Percentiles rank a stretch among this genome's conserved stretches.
Evolutionary conservation across 2,797 vertebrate species (phyloP).

Genomic region (Sebastes reedi): DNA sequence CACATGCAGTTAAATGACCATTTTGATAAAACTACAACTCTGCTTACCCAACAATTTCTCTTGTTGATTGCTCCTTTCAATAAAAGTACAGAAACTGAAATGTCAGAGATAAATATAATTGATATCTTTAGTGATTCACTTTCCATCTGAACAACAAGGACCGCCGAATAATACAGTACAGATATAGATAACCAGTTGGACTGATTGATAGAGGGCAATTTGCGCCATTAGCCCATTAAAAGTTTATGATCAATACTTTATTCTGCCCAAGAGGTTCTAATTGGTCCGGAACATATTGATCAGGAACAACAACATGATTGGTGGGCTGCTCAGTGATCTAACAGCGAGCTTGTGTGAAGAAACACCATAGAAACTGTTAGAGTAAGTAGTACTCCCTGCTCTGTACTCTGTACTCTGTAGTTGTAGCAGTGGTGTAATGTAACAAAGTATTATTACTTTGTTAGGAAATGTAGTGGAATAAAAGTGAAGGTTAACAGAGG

Average conservation of each 20-base stretch:
- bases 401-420: not conserved
- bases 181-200: slow-evolving; percentile 16
- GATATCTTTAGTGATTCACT: not conserved
- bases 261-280: slow-evolving; percentile 30
- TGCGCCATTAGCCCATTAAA: slow-evolving; percentile 38
- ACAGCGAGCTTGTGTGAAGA: slow-evolving; percentile 5
- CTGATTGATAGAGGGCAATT: slow-evolving; percentile 26
- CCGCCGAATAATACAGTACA: not conserved
- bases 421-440: not conserved
- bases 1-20: not conserved
- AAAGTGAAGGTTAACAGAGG: no score
- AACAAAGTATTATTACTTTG: no score
- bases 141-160: not conserved
- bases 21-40: not conserved
- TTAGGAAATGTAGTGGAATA: no score
- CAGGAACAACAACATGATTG: slow-evolving; percentile 24
- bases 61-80: not conserved
- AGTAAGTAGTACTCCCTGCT: not conserved
- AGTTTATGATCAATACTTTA: slow-evolving; percentile 49
- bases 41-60: not conserved
- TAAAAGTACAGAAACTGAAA: slow-evolving; percentile 5
- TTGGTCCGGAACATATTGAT: slow-evolving; percentile 41
- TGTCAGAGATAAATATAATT: slow-evolving; percentile 3
- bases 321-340: slow-evolving; percentile 20
- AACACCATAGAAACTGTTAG: not conserved